phyloP scores from a whole-genome alignment of 2,797 vertebrate genomes.

The Epinephelus awoara region DNA sequence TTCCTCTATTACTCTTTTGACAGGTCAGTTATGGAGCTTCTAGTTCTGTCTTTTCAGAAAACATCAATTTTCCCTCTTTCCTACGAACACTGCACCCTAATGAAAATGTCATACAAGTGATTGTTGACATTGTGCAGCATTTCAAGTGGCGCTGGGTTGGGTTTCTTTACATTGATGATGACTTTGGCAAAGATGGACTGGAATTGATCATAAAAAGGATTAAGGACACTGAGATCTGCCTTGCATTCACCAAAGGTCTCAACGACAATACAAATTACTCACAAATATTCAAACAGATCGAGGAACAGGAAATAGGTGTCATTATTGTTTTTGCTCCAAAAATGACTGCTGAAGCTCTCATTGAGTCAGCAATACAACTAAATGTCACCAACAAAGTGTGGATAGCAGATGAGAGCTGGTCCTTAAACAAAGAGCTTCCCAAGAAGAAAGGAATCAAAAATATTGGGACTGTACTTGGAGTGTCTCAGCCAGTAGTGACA shows the following conservation, averaged over 20 bases:
- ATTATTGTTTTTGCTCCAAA: constrained; percentile 82
- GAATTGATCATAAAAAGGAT: constrained; percentile 73
- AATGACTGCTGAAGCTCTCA: constrained; percentile 54
- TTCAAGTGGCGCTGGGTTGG: constrained; percentile 91
- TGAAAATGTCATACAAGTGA: constrained; percentile 79
- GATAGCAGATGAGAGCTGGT: constrained; percentile 89
- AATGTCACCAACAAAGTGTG: constrained; percentile 88
- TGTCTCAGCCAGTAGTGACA: constrained; percentile 67
- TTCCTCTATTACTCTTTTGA: background rate
- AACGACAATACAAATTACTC: background rate
- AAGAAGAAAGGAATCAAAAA: constrained; percentile 75
- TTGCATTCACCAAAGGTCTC: constrained; percentile 83
- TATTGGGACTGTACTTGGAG: constrained; percentile 86
- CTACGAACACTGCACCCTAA: constrained; percentile 86
- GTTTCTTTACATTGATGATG: constrained; percentile 78
- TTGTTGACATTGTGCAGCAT: constrained; percentile 79
- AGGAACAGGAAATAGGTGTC: constrained; percentile 60
- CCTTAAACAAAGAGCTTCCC: constrained; percentile 68
- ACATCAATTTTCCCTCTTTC: constrained; percentile 81
- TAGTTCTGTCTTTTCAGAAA: constrained; percentile 70
- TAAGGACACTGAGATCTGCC: constrained; percentile 66
- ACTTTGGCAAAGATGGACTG: constrained; percentile 76
- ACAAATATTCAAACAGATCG: constrained; percentile 72
- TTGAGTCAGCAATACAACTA: constrained; percentile 78
- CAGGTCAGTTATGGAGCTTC: constrained; percentile 81